Conservation (phyloP, 2,113 vertebrate species). For the Panthera uncia region DNA sequence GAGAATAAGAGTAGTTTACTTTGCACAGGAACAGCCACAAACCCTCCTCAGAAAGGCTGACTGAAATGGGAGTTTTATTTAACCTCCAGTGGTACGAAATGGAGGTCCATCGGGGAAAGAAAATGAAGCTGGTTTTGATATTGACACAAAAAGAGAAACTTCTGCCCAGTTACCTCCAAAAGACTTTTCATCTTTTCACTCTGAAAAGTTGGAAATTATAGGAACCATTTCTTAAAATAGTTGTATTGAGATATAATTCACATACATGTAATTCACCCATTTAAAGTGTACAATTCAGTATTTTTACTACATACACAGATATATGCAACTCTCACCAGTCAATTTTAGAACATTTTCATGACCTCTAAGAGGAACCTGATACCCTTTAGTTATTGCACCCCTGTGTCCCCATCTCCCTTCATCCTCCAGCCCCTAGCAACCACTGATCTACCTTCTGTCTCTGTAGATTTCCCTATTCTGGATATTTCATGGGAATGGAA, state of each 20-base stretch:
- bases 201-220: conserved; percentile 13
- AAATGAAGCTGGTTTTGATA: background rate
- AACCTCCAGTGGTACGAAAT: background rate
- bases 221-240: background rate
- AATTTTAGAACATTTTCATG: background rate
- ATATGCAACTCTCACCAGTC: background rate
- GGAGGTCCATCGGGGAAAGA: background rate
- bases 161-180: background rate
- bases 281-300: background rate
- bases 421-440: background rate
- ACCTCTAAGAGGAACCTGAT: background rate
- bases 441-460: background rate
- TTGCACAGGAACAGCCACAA: background rate
- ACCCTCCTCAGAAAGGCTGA: background rate
- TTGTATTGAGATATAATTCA: background rate
- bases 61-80: background rate
- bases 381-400: background rate
- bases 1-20: background rate
- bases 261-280: background rate
- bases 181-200: background rate
- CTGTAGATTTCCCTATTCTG: background rate
- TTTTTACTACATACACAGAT: background rate
- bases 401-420: background rate
- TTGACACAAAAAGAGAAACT: background rate
- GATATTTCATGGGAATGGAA: background rate